These are phyloP conservation scores for Zoanthus sociatus DNA, from an alignment of 92 coral and sea anemone species.

Conservation along the genomic window DNA sequence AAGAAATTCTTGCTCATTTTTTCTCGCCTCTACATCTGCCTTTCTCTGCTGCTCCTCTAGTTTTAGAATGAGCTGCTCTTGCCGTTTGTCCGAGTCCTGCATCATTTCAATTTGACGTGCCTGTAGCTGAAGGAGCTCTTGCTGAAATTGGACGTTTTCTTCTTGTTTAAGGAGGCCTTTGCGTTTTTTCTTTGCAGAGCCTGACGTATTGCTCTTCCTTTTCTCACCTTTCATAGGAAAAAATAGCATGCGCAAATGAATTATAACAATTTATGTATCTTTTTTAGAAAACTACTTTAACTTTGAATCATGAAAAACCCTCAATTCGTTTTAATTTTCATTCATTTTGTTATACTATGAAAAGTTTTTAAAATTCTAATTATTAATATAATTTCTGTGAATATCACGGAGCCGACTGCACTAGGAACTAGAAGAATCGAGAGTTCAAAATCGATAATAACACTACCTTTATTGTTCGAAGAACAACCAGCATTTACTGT, in stretches of 20 bases:
- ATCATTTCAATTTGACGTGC: conserved; percentile 27
- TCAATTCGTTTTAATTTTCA: conserved; percentile 24
- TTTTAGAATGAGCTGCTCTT: conserved; percentile 26
- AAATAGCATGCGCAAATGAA: conserved; percentile 15
- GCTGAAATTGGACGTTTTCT: conserved; percentile 27
- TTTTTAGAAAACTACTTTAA: conserved; percentile 29
- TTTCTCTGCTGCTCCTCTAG: conserved; percentile 16
- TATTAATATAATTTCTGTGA: conserved; percentile 10
- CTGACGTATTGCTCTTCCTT: conserved; percentile 24
- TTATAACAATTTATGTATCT: conserved; percentile 27
- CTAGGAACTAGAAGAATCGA: conserved; percentile 18
- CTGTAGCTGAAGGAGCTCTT: conserved; percentile 33
- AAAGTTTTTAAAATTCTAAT: background rate
- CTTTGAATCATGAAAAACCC: conserved; percentile 8
- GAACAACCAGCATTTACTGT: conserved; percentile 24
- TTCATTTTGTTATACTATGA: conserved; percentile 16
- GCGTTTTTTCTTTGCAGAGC: conserved; percentile 25
- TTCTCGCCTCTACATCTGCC: conserved; percentile 9
- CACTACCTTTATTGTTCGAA: conserved; percentile 15
- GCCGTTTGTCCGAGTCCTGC: conserved; percentile 24
- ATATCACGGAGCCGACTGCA: conserved; percentile 16
- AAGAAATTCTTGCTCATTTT: conserved; percentile 22
- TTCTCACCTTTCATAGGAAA: conserved; percentile 31
- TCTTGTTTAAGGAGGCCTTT: conserved; percentile 27
- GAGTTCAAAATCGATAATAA: conserved; percentile 1